phyloP scores from a whole-genome alignment of 2,888 invertebrate species.

The Brachynemurus nebulosus region DNA sequence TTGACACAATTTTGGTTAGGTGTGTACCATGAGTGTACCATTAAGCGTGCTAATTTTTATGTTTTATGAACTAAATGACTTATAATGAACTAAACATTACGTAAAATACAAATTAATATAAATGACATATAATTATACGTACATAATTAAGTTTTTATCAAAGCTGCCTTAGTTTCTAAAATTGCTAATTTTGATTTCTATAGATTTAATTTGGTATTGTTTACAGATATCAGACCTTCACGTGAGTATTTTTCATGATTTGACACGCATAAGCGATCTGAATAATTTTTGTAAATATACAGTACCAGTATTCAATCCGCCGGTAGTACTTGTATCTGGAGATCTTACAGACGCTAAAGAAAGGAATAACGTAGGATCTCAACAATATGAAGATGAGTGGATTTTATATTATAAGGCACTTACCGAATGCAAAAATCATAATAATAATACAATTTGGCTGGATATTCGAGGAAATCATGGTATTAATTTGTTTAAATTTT shows the following conservation, averaged over 20 bases:
- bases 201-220: no score
- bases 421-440: conserved; percentile 46
- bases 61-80: no score
- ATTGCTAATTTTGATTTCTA: no score
- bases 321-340: conserved; percentile 69
- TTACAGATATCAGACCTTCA: conserved; percentile 78
- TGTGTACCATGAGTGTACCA: no score
- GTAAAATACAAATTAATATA: no score
- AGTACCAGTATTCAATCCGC: conserved; percentile 56
- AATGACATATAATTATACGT: no score
- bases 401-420: conserved; percentile 57
- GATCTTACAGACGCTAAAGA: conserved; percentile 83
- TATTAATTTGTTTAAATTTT: conserved; percentile 27
- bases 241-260: conserved; percentile 71
- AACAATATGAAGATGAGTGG: conserved; percentile 75
- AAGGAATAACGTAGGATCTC: conserved; percentile 62
- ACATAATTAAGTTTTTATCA: no score
- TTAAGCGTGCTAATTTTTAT: no score
- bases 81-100: no score
- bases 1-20: no score
- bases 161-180: no score
- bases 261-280: conserved; percentile 57
- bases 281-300: conserved; percentile 66
- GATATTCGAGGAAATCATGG: conserved; percentile 90
- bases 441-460: conserved; percentile 60